These are phyloP conservation scores for Kryptopterus vitreolus DNA, from an alignment of 2,797 vertebrate genomes.

Conservation along the genomic window DNA sequence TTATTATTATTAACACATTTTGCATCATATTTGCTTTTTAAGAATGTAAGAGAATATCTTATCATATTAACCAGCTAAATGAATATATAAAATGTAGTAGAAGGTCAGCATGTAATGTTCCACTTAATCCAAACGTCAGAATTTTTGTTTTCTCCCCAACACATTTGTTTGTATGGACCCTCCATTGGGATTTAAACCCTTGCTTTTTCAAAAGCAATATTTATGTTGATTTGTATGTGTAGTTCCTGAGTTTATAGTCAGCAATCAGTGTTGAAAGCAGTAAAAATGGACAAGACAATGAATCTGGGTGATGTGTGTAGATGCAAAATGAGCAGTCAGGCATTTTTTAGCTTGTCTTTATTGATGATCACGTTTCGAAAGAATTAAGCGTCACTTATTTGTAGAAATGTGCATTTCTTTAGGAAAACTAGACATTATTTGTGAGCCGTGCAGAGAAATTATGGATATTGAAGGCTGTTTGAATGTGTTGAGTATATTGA, in stretches of 20 bases:
- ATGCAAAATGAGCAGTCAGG: neutral
- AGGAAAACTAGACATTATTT: neutral
- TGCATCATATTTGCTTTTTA: too few species aligned
- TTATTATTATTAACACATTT: too few species aligned
- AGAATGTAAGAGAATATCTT: neutral
- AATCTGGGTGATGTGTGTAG: neutral
- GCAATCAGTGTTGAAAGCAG: too few species aligned
- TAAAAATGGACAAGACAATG: too few species aligned
- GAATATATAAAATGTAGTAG: neutral
- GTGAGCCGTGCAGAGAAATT: neutral
- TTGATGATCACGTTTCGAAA: neutral
- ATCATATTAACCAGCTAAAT: neutral
- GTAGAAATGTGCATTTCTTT: neutral
- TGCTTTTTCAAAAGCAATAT: neutral
- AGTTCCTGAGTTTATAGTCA: neutral
- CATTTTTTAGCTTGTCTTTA: neutral
- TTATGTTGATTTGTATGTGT: neutral
- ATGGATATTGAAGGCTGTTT: constrained; percentile 43
- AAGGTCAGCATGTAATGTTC: neutral
- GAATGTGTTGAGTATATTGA: constrained; percentile 28
- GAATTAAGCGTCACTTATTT: neutral
- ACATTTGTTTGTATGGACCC: neutral
- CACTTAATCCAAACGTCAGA: neutral
- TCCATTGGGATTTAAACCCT: neutral
- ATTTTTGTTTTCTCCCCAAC: neutral